These are phyloP conservation scores for Pachypsylla venusta DNA, from an alignment of 1,140 invertebrate species.

Conservation along the genomic window DNA sequence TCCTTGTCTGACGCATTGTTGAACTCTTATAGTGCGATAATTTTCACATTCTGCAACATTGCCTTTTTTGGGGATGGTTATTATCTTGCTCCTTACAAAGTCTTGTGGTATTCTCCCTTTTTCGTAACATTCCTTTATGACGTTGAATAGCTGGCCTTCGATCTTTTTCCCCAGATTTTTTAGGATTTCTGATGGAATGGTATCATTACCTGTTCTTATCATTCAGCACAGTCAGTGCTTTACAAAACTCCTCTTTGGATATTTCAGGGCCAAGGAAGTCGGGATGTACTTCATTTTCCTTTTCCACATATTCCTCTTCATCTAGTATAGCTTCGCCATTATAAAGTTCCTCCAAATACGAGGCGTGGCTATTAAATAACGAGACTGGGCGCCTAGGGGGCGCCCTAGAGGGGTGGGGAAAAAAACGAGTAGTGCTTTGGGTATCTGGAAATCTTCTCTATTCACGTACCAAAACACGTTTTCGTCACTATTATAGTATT, in stretches of 20 bases:
- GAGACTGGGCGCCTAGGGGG: too few species aligned
- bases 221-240: background rate
- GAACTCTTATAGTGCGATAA: background rate
- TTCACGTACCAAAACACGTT: too few species aligned
- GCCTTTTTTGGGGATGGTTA: background rate
- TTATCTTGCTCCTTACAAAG: background rate
- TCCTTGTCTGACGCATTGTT: conserved; percentile 16
- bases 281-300: background rate
- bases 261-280: background rate
- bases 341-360: background rate
- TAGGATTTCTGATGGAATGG: background rate
- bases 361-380: too few species aligned
- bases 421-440: too few species aligned
- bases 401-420: too few species aligned
- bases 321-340: background rate
- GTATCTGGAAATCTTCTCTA: too few species aligned
- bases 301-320: background rate
- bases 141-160: background rate
- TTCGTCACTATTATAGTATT: too few species aligned
- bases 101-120: background rate
- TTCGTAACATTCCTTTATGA: background rate
- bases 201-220: background rate
- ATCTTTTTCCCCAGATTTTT: background rate
- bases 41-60: background rate
- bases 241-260: too few species aligned